Percentiles rank a stretch among this genome's conserved stretches.
phyloP scores from a whole-genome alignment of 2,888 invertebrate species.

The Adelphocoris suturalis region DNA sequence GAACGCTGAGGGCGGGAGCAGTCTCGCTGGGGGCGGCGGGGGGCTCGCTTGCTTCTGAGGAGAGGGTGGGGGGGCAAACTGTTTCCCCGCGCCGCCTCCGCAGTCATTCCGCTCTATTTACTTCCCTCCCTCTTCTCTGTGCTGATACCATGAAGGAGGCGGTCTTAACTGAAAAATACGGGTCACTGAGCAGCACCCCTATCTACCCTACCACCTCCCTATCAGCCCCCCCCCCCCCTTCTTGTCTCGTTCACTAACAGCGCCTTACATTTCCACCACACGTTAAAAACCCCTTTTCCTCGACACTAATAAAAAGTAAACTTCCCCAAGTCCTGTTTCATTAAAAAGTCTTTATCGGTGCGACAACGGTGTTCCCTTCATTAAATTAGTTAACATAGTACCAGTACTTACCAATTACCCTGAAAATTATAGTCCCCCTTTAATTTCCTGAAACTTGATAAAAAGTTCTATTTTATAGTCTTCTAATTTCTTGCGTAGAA shows the following conservation, averaged over 20 bases:
- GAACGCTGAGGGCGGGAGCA: background rate
- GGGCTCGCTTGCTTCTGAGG: no score
- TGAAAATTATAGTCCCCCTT: background rate
- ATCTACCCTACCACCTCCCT: no score
- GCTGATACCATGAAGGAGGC: conserved; percentile 45
- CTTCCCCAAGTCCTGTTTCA: conserved; percentile 3
- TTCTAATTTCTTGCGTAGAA: no score
- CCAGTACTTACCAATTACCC: background rate
- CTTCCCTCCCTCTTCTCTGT: background rate
- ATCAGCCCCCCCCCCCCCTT: background rate
- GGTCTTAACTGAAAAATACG: conserved; percentile 63
- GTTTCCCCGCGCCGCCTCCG: background rate
- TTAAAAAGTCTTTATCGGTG: conserved; percentile 25
- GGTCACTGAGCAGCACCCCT: conserved; percentile 47
- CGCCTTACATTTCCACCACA: conserved; percentile 50
- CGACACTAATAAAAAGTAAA: background rate
- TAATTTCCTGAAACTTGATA: background rate
- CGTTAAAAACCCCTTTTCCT: conserved; percentile 30
- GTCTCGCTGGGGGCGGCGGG: background rate
- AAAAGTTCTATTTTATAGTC: no score
- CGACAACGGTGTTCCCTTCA: background rate
- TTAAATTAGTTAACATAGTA: background rate
- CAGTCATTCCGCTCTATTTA: conserved; percentile 60
- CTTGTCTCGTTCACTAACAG: conserved; percentile 44
- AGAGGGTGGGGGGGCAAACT: conserved; percentile 20